Evolutionary conservation across 2,797 vertebrate species (phyloP), one percentile per base, ranked within the genome.

Genomic region (Borostomias antarcticus): DNA sequence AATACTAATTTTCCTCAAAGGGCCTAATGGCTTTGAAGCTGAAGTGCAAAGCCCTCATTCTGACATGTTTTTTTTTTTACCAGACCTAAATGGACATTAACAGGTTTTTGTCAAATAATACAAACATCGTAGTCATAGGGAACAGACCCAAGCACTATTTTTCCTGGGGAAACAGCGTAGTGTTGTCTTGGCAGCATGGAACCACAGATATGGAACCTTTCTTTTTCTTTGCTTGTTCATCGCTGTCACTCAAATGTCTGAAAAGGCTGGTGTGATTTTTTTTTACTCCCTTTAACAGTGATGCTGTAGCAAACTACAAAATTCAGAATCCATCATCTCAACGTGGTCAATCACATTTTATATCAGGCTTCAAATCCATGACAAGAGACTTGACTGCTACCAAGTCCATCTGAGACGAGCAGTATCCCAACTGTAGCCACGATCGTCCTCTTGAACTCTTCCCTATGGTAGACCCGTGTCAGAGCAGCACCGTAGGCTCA

Each of bases 1-100:
- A 90, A 92, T 88, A 85, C 68, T 84, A 81, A 91, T 82, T 37
- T 66, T 6, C 68, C 70, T 76, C 69, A 28, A 71, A 76, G 60
- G 74, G 64, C 64, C 66, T 61, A 76, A 75, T 71, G 73, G 78
- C 81, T 86, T 82, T 85, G 83, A 88, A 85, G 72, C 83, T 64
- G 50, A 76, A 70, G 58, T 48, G 58, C 40, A 62, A 68, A 71
- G 50, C 37, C 29, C 53, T 70, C 62, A 51, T 70, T 68, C 57
- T 32, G 47, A 28, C 17, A 52, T 45, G 30, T 57, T 68, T n/a
- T 15, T 56, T 5, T 57, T 68, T n/a, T 15, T 56, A 5, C 40
- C 37, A 56, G 45, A 45, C 33, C 19, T 15, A 70, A 67, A 76
- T 33, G 32, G 10, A 35, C 50, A 10, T 4, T 29, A 58, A 58